phyloP scores from a whole-genome alignment of 2,113 vertebrate genomes.

The Serilophus lunatus region DNA sequence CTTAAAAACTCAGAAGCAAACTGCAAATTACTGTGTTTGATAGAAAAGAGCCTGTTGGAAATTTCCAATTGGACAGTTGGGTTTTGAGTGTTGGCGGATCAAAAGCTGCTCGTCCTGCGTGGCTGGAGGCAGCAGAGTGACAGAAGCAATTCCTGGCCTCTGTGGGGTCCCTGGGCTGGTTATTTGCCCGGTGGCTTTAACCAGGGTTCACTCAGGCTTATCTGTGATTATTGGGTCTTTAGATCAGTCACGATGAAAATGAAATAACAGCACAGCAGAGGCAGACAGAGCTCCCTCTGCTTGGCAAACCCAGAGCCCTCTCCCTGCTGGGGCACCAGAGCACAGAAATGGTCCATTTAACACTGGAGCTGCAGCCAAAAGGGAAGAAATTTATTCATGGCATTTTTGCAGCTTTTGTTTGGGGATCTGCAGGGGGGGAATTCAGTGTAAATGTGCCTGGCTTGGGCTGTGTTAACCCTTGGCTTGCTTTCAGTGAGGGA shows the following conservation, averaged over 20 bases:
- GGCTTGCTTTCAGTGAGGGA: not conserved
- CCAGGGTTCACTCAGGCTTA: not conserved
- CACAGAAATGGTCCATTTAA: not conserved
- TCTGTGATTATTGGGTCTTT: not conserved
- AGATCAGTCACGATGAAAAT: not conserved
- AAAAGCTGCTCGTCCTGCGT: not conserved
- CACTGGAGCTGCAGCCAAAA: not conserved
- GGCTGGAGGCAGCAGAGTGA: not conserved
- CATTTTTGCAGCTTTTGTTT: not conserved
- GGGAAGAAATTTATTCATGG: constrained; percentile 33
- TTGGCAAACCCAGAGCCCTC: not conserved
- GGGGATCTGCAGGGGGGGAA: not conserved
- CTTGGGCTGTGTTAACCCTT: not conserved
- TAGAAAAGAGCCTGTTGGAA: not conserved
- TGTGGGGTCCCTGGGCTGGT: not conserved
- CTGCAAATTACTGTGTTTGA: not conserved
- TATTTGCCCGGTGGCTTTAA: not conserved
- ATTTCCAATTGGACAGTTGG: not conserved
- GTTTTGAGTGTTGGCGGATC: not conserved
- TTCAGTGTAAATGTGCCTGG: not conserved
- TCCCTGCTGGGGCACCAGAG: not conserved
- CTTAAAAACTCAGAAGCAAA: not conserved
- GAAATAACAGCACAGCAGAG: not conserved
- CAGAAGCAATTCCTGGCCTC: not conserved
- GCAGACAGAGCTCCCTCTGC: not conserved